Conservation (phyloP, 2,113 vertebrate species). For the Rhombomys opimus region DNA sequence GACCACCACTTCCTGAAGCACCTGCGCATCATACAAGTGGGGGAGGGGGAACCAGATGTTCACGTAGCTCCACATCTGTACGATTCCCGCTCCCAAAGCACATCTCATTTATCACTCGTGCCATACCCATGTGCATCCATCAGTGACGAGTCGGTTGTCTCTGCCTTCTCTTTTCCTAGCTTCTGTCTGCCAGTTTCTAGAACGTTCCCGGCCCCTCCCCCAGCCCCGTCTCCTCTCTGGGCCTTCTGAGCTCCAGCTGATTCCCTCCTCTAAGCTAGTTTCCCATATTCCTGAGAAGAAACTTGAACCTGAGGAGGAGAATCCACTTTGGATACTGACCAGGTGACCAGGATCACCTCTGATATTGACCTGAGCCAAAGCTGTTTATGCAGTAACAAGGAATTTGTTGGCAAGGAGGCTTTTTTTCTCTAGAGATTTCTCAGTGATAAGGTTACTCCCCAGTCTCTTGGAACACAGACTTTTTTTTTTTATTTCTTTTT, state of each 20-base stretch:
- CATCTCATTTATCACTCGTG: constrained; percentile 2
- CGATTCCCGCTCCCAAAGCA: background rate
- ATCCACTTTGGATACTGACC: background rate
- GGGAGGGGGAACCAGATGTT: constrained; percentile 48
- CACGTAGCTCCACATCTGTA: constrained; percentile 7
- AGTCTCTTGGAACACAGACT: background rate
- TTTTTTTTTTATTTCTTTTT: no score
- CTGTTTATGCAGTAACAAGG: background rate
- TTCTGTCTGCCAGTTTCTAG: background rate
- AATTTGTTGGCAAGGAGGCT: background rate
- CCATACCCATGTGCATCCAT: rapidly evolving
- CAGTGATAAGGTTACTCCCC: background rate
- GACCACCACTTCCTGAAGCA: background rate
- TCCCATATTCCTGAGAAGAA: background rate
- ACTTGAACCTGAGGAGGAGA: background rate
- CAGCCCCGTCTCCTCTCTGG: background rate
- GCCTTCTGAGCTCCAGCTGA: background rate
- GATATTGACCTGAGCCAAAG: background rate
- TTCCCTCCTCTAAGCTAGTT: background rate
- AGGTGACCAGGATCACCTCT: background rate
- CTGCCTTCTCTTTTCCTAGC: background rate
- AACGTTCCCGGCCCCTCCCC: background rate
- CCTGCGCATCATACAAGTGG: background rate
- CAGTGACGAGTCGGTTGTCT: background rate
- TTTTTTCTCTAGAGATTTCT: background rate